phyloP scores from a whole-genome alignment of 1,140 invertebrate genomes.

The Metopolophium dirhodum region DNA sequence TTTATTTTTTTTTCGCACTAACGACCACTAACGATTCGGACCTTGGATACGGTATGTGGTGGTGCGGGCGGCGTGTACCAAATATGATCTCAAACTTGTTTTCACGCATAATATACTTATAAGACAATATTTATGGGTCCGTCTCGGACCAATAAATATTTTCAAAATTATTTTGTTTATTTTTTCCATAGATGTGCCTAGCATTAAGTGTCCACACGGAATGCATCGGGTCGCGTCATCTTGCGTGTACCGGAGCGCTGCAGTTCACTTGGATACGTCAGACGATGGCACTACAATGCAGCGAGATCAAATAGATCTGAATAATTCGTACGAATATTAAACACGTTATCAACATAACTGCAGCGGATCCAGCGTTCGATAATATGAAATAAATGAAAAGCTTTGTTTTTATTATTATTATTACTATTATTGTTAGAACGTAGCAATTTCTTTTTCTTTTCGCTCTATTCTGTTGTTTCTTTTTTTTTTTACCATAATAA shows the following conservation, averaged over 20 bases:
- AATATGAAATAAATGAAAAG: constrained; percentile 10
- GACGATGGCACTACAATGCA: background rate
- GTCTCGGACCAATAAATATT: background rate
- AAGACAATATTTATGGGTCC: no score
- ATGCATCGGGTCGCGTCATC: background rate
- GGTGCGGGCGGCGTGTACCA: background rate
- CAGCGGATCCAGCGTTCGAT: background rate
- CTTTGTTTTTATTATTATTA: constrained; percentile 13
- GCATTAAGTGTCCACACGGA: background rate
- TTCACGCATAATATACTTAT: background rate
- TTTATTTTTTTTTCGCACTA: background rate
- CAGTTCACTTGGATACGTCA: background rate
- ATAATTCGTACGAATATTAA: background rate
- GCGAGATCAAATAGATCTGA: background rate
- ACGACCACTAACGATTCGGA: background rate
- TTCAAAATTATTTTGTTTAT: background rate
- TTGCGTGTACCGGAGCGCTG: background rate
- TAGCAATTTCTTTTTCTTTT: constrained; percentile 23
- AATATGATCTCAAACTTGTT: background rate
- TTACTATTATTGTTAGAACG: background rate
- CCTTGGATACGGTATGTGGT: background rate
- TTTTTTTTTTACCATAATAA: background rate
- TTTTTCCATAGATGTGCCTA: background rate
- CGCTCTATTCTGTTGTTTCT: background rate
- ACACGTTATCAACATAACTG: background rate